Evolutionary conservation across 2,113 vertebrate species (phyloP), one percentile per base, ranked within the genome.

Genomic region (Periophthalmodon schlosseri): DNA sequence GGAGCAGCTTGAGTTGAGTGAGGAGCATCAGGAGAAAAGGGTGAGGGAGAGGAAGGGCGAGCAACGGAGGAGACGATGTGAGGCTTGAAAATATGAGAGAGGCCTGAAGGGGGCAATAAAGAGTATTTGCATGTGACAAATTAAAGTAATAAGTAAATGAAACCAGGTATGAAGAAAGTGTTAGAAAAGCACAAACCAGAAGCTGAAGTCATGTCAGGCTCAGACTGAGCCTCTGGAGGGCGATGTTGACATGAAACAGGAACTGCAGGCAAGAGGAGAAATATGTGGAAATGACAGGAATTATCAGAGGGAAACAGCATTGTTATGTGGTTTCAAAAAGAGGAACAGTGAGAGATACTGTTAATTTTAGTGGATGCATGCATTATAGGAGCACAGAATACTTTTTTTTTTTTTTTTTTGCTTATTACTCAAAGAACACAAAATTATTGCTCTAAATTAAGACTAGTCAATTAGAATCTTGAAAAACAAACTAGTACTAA

Each of bases 1-100:
- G 74, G 66, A 64, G 75, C 69, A 21, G 52, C 2, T 16, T 78
- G 74, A 4, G 57, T 34, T 36, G 72, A 72, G 44, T 76, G 74
- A 76, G 74, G 68, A 0, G 56, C 75, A 57, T 86, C 85, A 63
- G 64, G 39, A 18, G 77, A 64, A 61, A 88, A 82, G 47, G 89
- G 90, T 60, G 91, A 89, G 7, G 89, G 89, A 66, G 93, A 91
- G n/a, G 87, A 70, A 12, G 89, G 90, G 0, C 90, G 87, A 15
- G 66, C 33, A 5, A 88, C 14, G 7, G 87, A 68, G 39, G 88
- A 85, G 36, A 91, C 80, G 36, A 90, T 33, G 33, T 91, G 90
- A 82, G 91, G 90, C 74, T 79, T 83, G 81, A 93, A 92, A 69
- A 87, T 50, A 50, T 90, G 89, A 47, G 84, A 77, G 16, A 28